Conservation (phyloP, 2,888 invertebrate genomes). For the Standfussiana lucernea region DNA sequence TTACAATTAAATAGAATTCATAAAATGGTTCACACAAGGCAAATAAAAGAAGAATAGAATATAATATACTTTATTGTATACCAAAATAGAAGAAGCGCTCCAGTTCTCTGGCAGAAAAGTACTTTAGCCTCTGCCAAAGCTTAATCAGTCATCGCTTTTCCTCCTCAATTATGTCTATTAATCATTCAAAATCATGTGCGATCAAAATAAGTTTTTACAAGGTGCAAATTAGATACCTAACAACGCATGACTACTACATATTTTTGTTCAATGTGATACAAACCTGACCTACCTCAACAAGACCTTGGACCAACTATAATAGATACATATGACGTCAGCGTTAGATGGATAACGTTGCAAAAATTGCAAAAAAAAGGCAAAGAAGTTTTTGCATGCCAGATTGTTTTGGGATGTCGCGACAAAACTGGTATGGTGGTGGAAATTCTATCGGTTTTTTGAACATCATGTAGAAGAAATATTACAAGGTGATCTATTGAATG, state of each 20-base stretch:
- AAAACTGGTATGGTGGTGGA: conserved; percentile 12
- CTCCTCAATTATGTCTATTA: not conserved
- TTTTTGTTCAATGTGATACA: conserved; percentile 48
- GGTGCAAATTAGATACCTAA: not conserved
- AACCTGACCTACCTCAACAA: conserved; percentile 59
- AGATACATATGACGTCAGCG: conserved; percentile 51
- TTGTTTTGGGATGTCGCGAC: conserved; percentile 1
- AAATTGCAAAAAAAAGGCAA: conserved; percentile 21
- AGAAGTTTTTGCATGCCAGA: conserved; percentile 28
- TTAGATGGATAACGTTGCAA: conserved; percentile 31
- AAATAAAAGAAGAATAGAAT: not conserved
- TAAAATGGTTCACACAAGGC: not conserved
- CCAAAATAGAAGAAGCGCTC: too few relatives aligned
- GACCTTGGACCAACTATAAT: conserved; percentile 59
- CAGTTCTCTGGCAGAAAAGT: not conserved
- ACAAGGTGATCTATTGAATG: not conserved
- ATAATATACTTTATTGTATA: too few relatives aligned
- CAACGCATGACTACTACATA: conserved; percentile 17
- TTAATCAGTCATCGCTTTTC: not conserved
- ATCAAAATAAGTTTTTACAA: conserved; percentile 32
- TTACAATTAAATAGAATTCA: not conserved
- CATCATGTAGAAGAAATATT: not conserved
- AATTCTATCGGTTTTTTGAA: conserved; percentile 1
- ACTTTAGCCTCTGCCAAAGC: not conserved
- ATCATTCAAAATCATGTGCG: conserved; percentile 1